phyloP scores from a whole-genome alignment of 2,797 vertebrate species.

The Rhabdomys pumilio region DNA sequence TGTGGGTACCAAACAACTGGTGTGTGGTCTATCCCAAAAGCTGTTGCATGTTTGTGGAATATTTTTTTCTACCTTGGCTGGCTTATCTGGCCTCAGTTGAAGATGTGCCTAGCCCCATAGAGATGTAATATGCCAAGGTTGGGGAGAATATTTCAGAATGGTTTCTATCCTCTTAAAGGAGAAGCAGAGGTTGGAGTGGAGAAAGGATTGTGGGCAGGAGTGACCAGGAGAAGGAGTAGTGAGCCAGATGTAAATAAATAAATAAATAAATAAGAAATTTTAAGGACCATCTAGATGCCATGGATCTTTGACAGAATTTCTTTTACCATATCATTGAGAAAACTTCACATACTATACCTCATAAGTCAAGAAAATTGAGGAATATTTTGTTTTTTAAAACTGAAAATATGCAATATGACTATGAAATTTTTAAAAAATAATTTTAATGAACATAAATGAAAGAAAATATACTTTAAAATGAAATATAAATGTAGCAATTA shows the following conservation, averaged over 20 bases:
- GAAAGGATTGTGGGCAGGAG: neutral
- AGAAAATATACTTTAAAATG: neutral
- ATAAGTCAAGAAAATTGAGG: neutral
- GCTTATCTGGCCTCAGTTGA: neutral
- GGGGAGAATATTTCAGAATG: no score
- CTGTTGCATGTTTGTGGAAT: neutral
- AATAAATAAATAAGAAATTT: neutral
- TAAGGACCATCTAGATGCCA: neutral
- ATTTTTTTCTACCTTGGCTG: neutral
- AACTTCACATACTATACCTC: neutral
- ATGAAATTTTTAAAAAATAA: neutral
- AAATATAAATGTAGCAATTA: neutral
- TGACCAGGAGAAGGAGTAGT: neutral
- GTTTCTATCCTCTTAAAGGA: no score
- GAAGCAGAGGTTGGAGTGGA: no score
- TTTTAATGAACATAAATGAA: neutral
- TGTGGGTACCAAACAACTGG: neutral
- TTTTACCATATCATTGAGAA: neutral
- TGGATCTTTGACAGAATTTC: no score
- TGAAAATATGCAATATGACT: neutral
- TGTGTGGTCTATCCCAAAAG: neutral
- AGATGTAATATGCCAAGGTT: neutral
- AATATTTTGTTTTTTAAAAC: neutral
- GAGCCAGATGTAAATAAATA: neutral
- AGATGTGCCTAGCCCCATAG: neutral